Percentiles rank a stretch among this genome's conserved stretches.
These are phyloP conservation scores for Nemotelus nigrinus DNA, from an alignment of 2,888 invertebrate species.

Conservation along the genomic window DNA sequence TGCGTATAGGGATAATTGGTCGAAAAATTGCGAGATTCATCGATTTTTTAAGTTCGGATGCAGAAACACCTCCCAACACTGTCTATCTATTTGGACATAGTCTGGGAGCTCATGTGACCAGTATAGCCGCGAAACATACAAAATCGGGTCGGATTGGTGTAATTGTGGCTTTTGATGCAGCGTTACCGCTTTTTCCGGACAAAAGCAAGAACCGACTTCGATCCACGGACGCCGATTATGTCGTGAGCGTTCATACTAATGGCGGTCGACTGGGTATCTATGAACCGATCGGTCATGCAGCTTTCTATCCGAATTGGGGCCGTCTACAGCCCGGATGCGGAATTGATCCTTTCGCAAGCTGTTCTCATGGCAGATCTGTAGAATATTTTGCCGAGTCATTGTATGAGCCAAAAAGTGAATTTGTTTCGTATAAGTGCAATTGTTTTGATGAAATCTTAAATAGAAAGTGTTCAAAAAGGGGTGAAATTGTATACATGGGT, in stretches of 20 bases:
- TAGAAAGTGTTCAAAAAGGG: constrained; percentile 28
- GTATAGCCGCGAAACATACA: constrained; percentile 59
- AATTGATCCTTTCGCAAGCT: constrained; percentile 52
- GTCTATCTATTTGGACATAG: constrained; percentile 63
- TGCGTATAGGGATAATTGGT: constrained; percentile 57
- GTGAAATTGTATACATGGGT: constrained; percentile 53
- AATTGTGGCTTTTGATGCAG: constrained; percentile 64
- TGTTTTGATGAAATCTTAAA: constrained; percentile 27
- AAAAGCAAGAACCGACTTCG: constrained; percentile 59
- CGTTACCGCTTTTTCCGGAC: constrained; percentile 59
- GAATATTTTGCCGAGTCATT: constrained; percentile 62
- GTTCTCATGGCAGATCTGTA: constrained; percentile 60
- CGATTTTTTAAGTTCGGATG: constrained; percentile 54
- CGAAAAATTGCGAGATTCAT: constrained; percentile 57
- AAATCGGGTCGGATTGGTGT: constrained; percentile 57
- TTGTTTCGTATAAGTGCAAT: constrained; percentile 35
- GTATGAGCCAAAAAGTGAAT: constrained; percentile 29
- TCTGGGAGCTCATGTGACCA: constrained; percentile 62
- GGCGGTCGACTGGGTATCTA: constrained; percentile 58
- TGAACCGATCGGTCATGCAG: constrained; percentile 60
- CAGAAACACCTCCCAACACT: constrained; percentile 53
- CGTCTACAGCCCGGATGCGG: constrained; percentile 57
- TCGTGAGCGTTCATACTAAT: constrained; percentile 64
- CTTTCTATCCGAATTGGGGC: constrained; percentile 64
- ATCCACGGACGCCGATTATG: constrained; percentile 59